Conservation (phyloP, 2,888 invertebrate species). For the Apocheima hispidaria region DNA sequence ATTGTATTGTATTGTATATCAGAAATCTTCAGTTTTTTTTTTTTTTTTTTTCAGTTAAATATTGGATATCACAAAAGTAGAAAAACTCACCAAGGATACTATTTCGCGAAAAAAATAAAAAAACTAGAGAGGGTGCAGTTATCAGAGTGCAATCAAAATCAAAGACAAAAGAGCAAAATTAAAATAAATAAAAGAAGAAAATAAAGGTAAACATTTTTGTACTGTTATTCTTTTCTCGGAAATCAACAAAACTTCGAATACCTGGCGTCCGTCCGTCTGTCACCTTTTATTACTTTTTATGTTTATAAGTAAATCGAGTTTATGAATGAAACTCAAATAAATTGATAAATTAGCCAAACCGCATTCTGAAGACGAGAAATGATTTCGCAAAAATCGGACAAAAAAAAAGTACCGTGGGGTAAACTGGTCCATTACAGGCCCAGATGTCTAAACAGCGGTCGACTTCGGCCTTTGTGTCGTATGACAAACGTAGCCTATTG, state of each 20-base stretch:
- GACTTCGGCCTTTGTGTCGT: slow-evolving; percentile 66
- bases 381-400: slow-evolving; percentile 22
- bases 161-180: too few species aligned
- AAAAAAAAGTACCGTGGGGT: slow-evolving; percentile 54
- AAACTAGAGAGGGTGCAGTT: too few species aligned
- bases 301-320: slow-evolving; percentile 1
- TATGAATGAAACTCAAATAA: slow-evolving; percentile 20
- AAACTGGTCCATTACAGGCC: slow-evolving; percentile 62
- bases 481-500: slow-evolving; percentile 76
- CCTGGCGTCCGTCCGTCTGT: slow-evolving; percentile 5
- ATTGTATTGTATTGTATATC: too few species aligned
- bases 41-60: too few species aligned
- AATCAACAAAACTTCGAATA: not conserved
- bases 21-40: too few species aligned
- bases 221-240: too few species aligned
- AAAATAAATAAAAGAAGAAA: too few species aligned
- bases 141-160: too few species aligned
- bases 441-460: slow-evolving; percentile 80
- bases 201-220: too few species aligned
- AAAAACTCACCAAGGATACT: too few species aligned
- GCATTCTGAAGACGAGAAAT: slow-evolving; percentile 27
- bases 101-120: too few species aligned
- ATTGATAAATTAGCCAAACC: slow-evolving; percentile 26
- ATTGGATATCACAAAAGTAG: too few species aligned
- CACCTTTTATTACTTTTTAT: not conserved